Conservation (phyloP, 2,888 invertebrate species). For the Lithophane ornitopus region DNA sequence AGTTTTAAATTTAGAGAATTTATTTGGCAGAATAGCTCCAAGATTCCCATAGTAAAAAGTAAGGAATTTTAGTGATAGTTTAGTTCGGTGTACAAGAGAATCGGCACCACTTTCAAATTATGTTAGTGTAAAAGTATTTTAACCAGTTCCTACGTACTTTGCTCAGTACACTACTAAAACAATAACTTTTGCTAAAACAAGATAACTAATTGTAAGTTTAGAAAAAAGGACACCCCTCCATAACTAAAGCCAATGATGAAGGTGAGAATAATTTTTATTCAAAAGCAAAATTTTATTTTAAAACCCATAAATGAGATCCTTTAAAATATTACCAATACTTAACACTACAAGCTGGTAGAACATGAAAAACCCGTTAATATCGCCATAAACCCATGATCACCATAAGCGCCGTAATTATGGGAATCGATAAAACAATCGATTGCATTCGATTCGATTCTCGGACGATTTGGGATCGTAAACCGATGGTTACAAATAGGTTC, state of each 20-base stretch:
- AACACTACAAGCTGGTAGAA: constrained; percentile 61
- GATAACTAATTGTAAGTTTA: neutral
- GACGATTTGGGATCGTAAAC: constrained; percentile 70
- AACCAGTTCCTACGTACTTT: neutral
- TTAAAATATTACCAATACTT: constrained; percentile 57
- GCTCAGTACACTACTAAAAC: neutral
- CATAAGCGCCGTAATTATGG: constrained; percentile 66
- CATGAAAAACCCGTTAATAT: constrained; percentile 63
- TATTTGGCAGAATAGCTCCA: no score
- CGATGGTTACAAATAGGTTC: constrained; percentile 71
- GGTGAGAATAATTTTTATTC: neutral
- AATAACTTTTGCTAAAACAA: neutral
- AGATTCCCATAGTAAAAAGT: no score
- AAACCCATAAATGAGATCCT: constrained; percentile 33
- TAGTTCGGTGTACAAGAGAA: no score
- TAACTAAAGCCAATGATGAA: neutral
- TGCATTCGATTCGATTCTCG: constrained; percentile 61
- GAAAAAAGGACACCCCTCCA: neutral
- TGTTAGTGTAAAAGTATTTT: neutral
- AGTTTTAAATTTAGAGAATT: no score
- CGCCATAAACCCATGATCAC: constrained; percentile 58
- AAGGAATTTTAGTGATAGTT: no score
- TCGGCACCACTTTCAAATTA: neutral
- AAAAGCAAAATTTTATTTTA: constrained; percentile 11
- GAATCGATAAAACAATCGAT: constrained; percentile 69